These are phyloP conservation scores for Turnix velox DNA, from an alignment of 2,113 vertebrate genomes.

Conservation along the genomic window DNA sequence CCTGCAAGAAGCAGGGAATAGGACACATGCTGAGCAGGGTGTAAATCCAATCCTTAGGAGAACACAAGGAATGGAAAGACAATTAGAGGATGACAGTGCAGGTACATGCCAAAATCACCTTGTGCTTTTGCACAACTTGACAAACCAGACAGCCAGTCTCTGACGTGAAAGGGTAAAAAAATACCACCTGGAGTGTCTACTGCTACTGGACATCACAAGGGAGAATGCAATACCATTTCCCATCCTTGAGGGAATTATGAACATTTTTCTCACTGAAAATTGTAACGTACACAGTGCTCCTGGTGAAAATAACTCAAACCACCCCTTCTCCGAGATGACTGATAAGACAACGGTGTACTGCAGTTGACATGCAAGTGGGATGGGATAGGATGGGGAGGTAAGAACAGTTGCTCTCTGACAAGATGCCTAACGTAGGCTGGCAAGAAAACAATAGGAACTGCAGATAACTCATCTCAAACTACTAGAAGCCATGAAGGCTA, in stretches of 20 bases:
- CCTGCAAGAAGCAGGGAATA: neutral
- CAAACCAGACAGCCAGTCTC: neutral
- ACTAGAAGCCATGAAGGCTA: neutral
- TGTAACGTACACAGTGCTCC: neutral
- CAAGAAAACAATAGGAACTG: constrained; percentile 26
- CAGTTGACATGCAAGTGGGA: neutral
- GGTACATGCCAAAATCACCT: neutral
- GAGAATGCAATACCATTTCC: neutral
- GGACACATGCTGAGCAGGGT: neutral
- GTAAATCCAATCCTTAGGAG: neutral
- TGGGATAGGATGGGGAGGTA: neutral
- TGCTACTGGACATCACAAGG: neutral
- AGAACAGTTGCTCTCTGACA: constrained; percentile 32
- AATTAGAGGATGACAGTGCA: neutral
- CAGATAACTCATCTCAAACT: constrained; percentile 23
- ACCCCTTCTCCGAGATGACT: neutral
- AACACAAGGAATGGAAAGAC: neutral
- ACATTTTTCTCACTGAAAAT: neutral
- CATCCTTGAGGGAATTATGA: neutral
- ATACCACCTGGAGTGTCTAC: neutral
- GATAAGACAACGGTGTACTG: neutral
- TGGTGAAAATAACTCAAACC: constrained; percentile 19
- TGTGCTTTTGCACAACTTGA: neutral
- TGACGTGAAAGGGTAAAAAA: neutral
- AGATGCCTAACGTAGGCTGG: constrained; percentile 8